A percentile compares a stretch with the other conserved stretches of the same genome.
phyloP scores from a whole-genome alignment of 2,797 vertebrate species.

The Clamator glandarius region DNA sequence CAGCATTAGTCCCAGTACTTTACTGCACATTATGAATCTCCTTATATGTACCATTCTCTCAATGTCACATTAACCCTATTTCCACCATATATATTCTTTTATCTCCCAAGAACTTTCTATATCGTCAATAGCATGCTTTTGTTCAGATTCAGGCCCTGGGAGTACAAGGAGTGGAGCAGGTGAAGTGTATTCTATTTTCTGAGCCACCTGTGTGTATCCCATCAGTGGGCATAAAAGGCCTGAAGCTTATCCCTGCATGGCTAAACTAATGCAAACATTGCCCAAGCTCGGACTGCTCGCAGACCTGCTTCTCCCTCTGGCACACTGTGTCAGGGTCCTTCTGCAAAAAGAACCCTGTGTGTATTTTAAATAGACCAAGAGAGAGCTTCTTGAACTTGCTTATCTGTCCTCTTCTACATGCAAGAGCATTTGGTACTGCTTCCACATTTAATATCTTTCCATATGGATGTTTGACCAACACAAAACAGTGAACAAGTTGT shows the following conservation, averaged over 20 bases:
- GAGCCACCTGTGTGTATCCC: background rate
- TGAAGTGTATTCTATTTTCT: background rate
- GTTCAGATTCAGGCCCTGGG: background rate
- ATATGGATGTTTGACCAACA: background rate
- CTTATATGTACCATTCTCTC: accelerated
- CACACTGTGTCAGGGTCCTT: background rate
- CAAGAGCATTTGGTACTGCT: background rate
- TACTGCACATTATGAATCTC: background rate
- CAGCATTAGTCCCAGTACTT: background rate
- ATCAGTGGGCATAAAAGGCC: background rate
- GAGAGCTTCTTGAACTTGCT: background rate
- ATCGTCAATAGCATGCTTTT: background rate
- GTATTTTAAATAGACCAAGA: background rate
- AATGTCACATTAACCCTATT: background rate
- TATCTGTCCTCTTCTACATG: background rate
- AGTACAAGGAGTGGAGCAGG: background rate
- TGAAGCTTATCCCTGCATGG: background rate
- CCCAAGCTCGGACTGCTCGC: background rate
- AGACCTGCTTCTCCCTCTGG: accelerated
- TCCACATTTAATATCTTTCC: background rate
- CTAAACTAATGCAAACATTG: background rate
- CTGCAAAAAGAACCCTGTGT: background rate
- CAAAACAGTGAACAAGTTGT: background rate
- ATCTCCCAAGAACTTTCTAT: background rate
- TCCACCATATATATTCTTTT: background rate